Base-by-base conservation (phyloP, 2,113 vertebrate genomes). In the Vimba vimba region DNA sequence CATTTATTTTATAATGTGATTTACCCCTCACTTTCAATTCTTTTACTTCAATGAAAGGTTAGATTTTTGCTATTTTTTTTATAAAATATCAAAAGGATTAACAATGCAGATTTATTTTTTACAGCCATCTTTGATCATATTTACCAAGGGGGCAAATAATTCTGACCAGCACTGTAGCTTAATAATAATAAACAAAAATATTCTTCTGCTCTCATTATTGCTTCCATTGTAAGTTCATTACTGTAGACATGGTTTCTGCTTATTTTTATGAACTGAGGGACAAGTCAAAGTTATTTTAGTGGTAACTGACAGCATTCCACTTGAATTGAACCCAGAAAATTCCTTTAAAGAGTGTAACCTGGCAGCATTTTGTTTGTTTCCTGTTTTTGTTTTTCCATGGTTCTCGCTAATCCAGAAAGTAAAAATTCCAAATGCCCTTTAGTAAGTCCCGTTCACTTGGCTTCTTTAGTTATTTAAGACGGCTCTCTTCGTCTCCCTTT, bases 401-500 rank as follows among this genome's bases (percentile, higher is more conserved):
- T 36, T n/a, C 30, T 79, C 11, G 4, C 27, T 19, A 17, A 30
- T 77, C 74, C 74, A 77, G 27, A 78, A 78, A 36, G 50, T 11
- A 57, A 27, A 77, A 15, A 60, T 39, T 64, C 8, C 8, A 19
- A 36, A 59, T 43, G 2, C 33, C 55, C 33, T 79, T 62, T 6
- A 62, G 30, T 27, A 10, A 45, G 17, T 68, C 47, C 62, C 23
- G 10, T 68, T 78, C 45, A 25, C 66, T 13, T 68, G 25, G 60
- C 17, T 47, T 27, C 36, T 43, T 23, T 47, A 13, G 62, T 52
- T 68, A 66, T 23, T 82, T 82, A n/a, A 33, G 79, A 82, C 11
- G 13, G 39, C 59, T 33, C 62, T 64, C 78, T 36, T 85, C 27
- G 50, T 66, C 55, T 64, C 19, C 9, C 73, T 77, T 33, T 76